These are phyloP conservation scores for Pocillopora grandis DNA, from an alignment of 92 coral and sea anemone genomes.

Conservation along the genomic window DNA sequence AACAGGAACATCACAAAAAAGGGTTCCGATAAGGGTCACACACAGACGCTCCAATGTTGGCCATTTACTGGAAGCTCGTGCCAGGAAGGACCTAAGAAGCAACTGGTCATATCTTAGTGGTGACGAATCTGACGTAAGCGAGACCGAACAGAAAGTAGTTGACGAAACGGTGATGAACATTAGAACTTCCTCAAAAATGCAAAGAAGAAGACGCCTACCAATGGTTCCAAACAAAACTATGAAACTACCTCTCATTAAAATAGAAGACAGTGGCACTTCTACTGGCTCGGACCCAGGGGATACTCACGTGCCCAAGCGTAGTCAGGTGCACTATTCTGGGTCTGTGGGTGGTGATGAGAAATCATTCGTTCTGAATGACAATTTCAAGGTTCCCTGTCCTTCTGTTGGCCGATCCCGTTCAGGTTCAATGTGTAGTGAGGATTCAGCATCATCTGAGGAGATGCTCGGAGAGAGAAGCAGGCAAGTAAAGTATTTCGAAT, in stretches of 20 bases:
- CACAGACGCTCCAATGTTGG: conserved; percentile 20
- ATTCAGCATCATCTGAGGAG: conserved; percentile 35
- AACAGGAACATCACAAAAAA: neutral
- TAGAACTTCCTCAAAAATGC: neutral
- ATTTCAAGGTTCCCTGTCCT: conserved; percentile 20
- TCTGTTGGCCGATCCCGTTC: conserved; percentile 24
- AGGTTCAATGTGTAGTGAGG: conserved; percentile 41
- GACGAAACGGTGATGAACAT: conserved; percentile 29
- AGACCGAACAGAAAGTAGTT: conserved; percentile 16
- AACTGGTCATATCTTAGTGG: conserved; percentile 29
- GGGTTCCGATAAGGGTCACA: conserved; percentile 19
- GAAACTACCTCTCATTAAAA: conserved; percentile 37
- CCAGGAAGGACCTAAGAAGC: neutral
- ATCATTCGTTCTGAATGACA: neutral
- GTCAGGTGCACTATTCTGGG: neutral
- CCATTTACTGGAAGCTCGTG: conserved; percentile 9
- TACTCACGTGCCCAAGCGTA: neutral
- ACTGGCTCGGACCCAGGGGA: neutral
- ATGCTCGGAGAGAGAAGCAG: conserved; percentile 20
- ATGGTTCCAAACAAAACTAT: conserved; percentile 11
- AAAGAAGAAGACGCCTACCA: conserved; percentile 35
- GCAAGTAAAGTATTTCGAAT: neutral
- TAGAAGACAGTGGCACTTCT: conserved; percentile 39
- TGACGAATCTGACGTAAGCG: conserved; percentile 38
- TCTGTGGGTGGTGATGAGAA: neutral